Evolutionary conservation across 1,140 invertebrate genomes (phyloP).

Genomic region (Drosophila simulans): DNA sequence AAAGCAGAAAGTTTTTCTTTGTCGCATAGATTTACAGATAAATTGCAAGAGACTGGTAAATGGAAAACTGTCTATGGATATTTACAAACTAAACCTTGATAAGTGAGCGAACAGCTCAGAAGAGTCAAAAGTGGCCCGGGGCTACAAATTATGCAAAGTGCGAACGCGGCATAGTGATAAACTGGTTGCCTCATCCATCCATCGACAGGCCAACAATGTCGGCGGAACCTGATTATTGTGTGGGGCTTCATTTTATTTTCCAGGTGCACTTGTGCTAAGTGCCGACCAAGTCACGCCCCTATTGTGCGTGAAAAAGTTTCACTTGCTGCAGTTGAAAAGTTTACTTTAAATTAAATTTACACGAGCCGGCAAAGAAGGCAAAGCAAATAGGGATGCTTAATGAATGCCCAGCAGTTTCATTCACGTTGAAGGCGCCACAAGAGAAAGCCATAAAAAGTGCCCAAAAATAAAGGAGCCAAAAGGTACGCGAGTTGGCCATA

Average conservation of each 20-base stretch:
- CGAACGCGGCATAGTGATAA: conserved; percentile 34
- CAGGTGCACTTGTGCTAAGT: conserved; percentile 48
- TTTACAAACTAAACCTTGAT: conserved; percentile 36
- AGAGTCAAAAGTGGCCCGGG: conserved; percentile 47
- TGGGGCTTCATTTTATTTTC: neutral
- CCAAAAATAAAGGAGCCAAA: neutral
- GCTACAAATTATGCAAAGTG: conserved; percentile 72
- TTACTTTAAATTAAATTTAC: conserved; percentile 64
- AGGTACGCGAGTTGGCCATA: conserved; percentile 28
- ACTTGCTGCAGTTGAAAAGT: conserved; percentile 23
- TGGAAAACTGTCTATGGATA: conserved; percentile 28
- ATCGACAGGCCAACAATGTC: conserved; percentile 9
- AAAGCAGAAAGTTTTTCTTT: conserved; percentile 38
- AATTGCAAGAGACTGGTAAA: conserved; percentile 36
- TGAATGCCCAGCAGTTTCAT: conserved; percentile 58
- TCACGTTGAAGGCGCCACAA: conserved; percentile 34
- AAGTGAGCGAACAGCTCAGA: conserved; percentile 4
- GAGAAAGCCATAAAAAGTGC: conserved; percentile 45
- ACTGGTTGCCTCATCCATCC: conserved; percentile 19
- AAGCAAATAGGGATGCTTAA: conserved; percentile 36
- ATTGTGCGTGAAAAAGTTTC: conserved; percentile 35
- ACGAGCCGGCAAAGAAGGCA: neutral
- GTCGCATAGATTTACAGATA: conserved; percentile 49
- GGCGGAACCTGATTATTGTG: conserved; percentile 23
- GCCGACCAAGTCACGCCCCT: conserved; percentile 29